phyloP scores from a whole-genome alignment of 2,797 vertebrate species.

The Cynopterus sphinx region DNA sequence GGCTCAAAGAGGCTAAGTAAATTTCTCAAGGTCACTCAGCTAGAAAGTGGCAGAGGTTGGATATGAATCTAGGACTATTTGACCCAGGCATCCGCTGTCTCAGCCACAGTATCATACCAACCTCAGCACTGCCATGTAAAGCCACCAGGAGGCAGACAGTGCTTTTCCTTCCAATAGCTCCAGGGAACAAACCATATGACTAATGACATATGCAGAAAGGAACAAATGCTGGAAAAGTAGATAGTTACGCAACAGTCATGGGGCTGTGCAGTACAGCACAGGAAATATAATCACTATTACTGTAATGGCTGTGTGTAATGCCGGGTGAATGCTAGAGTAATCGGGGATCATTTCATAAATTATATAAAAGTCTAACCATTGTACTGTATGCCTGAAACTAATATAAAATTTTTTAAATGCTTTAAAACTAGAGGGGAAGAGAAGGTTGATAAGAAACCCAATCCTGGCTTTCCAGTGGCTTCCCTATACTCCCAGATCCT shows the following conservation, averaged over 20 bases:
- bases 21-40: not conserved
- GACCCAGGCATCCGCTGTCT: not conserved
- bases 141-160: not conserved
- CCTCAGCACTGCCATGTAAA: not conserved
- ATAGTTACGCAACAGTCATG: too few relatives aligned
- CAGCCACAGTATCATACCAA: not conserved
- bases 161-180: not conserved
- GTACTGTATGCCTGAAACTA: too few relatives aligned
- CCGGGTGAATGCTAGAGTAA: too few relatives aligned
- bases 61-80: not conserved
- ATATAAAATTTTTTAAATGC: too few relatives aligned
- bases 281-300: too few relatives aligned
- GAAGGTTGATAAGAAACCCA: not conserved
- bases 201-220: not conserved
- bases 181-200: not conserved
- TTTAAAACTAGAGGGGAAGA: not conserved
- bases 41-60: not conserved
- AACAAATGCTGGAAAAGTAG: not conserved
- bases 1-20: not conserved
- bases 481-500: not conserved
- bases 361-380: too few relatives aligned
- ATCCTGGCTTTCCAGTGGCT: not conserved
- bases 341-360: too few relatives aligned
- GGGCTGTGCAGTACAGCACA: too few relatives aligned
- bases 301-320: too few relatives aligned